Percentiles rank a stretch among this genome's conserved stretches.
Evolutionary conservation across 2,113 vertebrate species (phyloP).

Genomic region (Ifrita kowaldi): DNA sequence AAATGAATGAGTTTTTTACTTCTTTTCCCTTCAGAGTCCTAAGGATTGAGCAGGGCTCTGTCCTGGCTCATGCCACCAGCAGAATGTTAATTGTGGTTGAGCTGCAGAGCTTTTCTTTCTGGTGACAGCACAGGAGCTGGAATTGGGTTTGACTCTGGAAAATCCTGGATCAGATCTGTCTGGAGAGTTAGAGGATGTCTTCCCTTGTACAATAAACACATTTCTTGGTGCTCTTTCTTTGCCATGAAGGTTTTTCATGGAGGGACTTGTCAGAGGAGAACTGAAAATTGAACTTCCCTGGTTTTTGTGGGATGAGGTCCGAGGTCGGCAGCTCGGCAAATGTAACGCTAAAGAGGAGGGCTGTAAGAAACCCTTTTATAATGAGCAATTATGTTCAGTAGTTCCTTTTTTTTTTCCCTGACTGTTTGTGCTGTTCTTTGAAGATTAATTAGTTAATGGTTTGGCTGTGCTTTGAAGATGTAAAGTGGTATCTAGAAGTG

Average conservation of each 20-base stretch:
- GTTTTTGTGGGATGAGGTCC: background rate
- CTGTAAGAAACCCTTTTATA: conserved; percentile 8
- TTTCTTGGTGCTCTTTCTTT: background rate
- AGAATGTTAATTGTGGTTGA: conserved; percentile 14
- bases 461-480: conserved; percentile 54
- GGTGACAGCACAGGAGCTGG: background rate
- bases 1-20: background rate
- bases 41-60: background rate
- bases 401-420: background rate
- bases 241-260: background rate
- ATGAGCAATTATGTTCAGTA: conserved; percentile 43
- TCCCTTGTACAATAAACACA: background rate
- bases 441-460: conserved; percentile 70
- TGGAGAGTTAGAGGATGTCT: background rate
- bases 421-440: conserved; percentile 51
- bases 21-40: background rate
- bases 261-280: background rate
- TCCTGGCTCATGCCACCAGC: background rate
- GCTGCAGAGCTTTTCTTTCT: background rate
- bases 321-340: background rate
- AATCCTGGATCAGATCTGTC: background rate
- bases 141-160: background rate
- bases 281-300: background rate
- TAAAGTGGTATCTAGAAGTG: conserved; percentile 55
- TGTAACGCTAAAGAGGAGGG: background rate